phyloP scores from a whole-genome alignment of 2,797 vertebrate species.

The Sebastes matsubarae region DNA sequence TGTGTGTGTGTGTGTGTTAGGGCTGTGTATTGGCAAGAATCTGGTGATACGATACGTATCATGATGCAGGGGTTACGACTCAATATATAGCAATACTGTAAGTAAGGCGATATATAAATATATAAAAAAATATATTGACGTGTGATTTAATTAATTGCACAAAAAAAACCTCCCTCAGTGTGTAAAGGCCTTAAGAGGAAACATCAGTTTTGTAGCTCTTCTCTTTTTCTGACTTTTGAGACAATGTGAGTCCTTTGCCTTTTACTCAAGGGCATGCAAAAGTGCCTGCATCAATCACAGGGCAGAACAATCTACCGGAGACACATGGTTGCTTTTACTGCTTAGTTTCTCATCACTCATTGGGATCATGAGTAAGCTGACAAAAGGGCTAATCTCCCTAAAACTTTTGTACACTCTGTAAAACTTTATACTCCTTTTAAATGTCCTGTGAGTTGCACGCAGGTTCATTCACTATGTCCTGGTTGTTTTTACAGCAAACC shows the following conservation, averaged over 20 bases:
- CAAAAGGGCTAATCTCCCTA: conserved; percentile 29
- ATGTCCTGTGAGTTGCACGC: conserved; percentile 2
- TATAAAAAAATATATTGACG: too few species aligned
- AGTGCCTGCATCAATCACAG: conserved; percentile 49
- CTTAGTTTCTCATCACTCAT: conserved; percentile 32
- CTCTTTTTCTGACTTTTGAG: neutral
- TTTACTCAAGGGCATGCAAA: conserved; percentile 50
- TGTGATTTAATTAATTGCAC: too few species aligned
- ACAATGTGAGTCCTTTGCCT: conserved; percentile 3
- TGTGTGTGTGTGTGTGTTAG: conserved; percentile 11
- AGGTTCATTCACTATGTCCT: conserved; percentile 2
- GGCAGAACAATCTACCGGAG: conserved; percentile 1
- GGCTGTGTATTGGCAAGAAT: neutral
- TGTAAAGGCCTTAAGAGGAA: neutral
- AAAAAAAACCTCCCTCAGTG: too few species aligned
- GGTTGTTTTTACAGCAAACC: conserved; percentile 51
- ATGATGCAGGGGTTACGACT: too few species aligned
- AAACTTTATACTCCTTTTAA: conserved; percentile 4
- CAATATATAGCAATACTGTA: too few species aligned
- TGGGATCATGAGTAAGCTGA: conserved; percentile 14
- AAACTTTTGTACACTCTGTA: conserved; percentile 16
- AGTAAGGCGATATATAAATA: too few species aligned
- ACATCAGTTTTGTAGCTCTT: neutral
- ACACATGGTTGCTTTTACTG: conserved; percentile 33
- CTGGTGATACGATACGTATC: too few species aligned